phyloP scores from a whole-genome alignment of 2,797 vertebrate species.

The Muraenolepis orangiensis region DNA sequence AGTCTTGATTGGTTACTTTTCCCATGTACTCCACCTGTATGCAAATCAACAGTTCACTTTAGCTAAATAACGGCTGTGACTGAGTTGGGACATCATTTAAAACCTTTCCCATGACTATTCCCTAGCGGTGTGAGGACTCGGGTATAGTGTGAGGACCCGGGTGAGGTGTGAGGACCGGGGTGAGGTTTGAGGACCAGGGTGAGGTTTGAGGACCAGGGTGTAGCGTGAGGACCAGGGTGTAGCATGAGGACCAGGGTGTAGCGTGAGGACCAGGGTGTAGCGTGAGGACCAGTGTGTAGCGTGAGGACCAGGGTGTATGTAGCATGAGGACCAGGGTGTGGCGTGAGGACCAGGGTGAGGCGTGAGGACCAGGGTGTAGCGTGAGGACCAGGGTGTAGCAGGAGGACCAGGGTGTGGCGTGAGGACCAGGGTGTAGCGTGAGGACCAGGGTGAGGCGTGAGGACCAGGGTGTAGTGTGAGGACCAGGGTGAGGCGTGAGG shows the following conservation, averaged over 20 bases:
- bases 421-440: constrained; percentile 5
- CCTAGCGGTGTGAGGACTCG: not conserved
- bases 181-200: no score
- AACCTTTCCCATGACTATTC: not conserved
- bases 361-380: constrained; percentile 13
- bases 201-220: constrained; percentile 25
- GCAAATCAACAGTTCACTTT: not conserved
- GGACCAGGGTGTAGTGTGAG: no score
- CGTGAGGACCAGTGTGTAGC: constrained; percentile 15
- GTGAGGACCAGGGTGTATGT: constrained; percentile 14
- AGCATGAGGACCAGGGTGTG: constrained; percentile 26
- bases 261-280: constrained; percentile 26
- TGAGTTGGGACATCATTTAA: not conserved
- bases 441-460: constrained; percentile 11
- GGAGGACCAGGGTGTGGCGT: constrained; percentile 27
- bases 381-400: no score
- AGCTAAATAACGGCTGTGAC: not conserved
- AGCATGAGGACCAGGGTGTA: constrained; percentile 12
- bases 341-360: constrained; percentile 19
- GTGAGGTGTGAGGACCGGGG: constrained; percentile 9
- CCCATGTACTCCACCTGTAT: not conserved
- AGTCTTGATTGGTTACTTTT: not conserved
- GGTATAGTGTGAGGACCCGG: constrained; percentile 32
- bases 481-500: constrained; percentile 25
- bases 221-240: constrained; percentile 22